phyloP scores from a whole-genome alignment of 1,140 invertebrate species.

The Aphaenogaster ashmeadi region DNA sequence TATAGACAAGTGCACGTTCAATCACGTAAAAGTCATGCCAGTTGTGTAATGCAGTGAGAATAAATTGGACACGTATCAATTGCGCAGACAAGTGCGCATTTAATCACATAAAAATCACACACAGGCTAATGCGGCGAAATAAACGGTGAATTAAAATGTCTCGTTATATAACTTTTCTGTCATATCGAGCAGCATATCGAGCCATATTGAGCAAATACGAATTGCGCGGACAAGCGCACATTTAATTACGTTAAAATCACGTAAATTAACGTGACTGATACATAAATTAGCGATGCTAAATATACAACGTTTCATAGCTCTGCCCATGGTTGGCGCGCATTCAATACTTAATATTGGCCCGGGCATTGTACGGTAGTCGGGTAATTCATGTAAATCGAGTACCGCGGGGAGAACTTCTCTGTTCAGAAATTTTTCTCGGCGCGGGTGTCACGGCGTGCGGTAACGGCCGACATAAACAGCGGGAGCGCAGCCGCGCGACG shows the following conservation, averaged over 20 bases:
- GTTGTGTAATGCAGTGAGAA: slow-evolving; percentile 16
- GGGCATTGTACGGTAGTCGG: not conserved
- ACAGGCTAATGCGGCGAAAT: slow-evolving; percentile 26
- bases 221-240: slow-evolving; percentile 15
- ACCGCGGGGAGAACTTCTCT: not conserved
- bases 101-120: slow-evolving; percentile 42
- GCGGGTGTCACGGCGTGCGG: slow-evolving; percentile 48
- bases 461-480: slow-evolving; percentile 57
- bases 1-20: slow-evolving; percentile 28
- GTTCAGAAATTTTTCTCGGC: slow-evolving; percentile 37
- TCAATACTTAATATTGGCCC: slow-evolving; percentile 32
- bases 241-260: slow-evolving; percentile 49
- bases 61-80: slow-evolving; percentile 50
- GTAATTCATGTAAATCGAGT: slow-evolving; percentile 45
- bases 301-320: slow-evolving; percentile 24
- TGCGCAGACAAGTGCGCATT: slow-evolving; percentile 39
- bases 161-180: slow-evolving; percentile 38
- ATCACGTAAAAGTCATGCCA: slow-evolving; percentile 36
- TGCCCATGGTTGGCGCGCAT: not conserved
- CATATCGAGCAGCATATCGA: slow-evolving; percentile 14
- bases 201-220: slow-evolving; percentile 26
- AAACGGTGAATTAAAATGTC: slow-evolving; percentile 38
- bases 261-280: slow-evolving; percentile 22
- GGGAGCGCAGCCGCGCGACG: not conserved
- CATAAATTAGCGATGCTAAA: slow-evolving; percentile 18